Base-by-base conservation (phyloP, 2,797 vertebrate species). In the Ammospiza maritima region DNA sequence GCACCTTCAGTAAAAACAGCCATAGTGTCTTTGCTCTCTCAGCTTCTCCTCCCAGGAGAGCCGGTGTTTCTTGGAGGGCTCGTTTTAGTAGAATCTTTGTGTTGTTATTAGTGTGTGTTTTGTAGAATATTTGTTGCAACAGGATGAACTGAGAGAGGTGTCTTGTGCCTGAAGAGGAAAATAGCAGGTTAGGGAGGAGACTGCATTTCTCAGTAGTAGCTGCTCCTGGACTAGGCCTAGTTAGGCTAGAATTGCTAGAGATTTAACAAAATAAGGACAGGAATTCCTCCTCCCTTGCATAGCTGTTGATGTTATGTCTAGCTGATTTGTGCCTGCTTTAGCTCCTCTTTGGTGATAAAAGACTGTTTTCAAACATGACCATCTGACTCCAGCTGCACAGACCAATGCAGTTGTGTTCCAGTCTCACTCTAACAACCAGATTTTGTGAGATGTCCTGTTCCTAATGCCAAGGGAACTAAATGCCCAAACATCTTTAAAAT, bases 271-370 rank as follows among this genome's bases (percentile, higher is more conserved):
- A 38, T 79, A 81, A 80, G 64, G 61, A 29, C 34, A 74, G 38
- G 45, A 91, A 44, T 83, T 94, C 29, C 17, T 90, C 44, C 48
- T 92, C 42, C 10, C 25, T 83, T 5, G 5, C 34, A 16, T 88
- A 50, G 87, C 61, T 88, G 61, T 85, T 94, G 81, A 80, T 26
- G 36, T 89, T 93, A 53, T 72, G 73, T 88, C 54, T 88, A 78
- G 72, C 69, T 85, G 87, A 85, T 79, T 73, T 80, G 69, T 1
- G 13, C 65, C 65, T 74, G 61, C 61, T 91, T 92, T 93, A 61
- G 93, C 42, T 89, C 53, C 0, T 1, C 48, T 87, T 82, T 1
- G 16, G 23, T 45, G 69, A 87, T 92, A 89, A 90, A 93, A 92
- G 70, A 48, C 26, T 2, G 1, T 93, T 89, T 94, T 89, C 75